Conservation (phyloP, 2,113 vertebrate genomes). For the Amazona guildingii region DNA sequence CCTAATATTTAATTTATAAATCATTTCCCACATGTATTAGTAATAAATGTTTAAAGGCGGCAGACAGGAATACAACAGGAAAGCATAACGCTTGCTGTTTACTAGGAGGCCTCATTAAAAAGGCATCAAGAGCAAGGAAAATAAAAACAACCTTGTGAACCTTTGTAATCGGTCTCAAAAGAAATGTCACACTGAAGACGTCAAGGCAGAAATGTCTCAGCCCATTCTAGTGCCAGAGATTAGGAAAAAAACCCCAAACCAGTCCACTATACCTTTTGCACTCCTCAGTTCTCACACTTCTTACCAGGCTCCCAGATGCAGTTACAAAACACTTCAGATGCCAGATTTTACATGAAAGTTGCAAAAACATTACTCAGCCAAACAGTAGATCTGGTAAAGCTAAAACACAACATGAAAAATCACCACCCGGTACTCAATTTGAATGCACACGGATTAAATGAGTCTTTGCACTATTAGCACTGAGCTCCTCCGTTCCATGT, state of each 20-base stretch:
- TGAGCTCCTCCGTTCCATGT: rapidly evolving
- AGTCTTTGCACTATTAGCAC: neutral
- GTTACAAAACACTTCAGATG: neutral
- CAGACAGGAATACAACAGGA: constrained; percentile 79
- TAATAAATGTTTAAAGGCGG: constrained; percentile 75
- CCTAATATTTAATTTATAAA: constrained; percentile 86
- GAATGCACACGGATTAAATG: rapidly evolving
- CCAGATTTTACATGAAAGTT: neutral
- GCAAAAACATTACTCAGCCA: neutral
- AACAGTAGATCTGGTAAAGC: neutral
- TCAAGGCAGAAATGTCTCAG: constrained; percentile 35
- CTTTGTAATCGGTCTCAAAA: constrained; percentile 77
- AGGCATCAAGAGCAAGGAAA: constrained; percentile 79
- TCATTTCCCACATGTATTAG: constrained; percentile 77
- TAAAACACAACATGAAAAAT: rapidly evolving
- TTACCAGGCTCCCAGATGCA: neutral
- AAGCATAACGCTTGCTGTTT: constrained; percentile 72
- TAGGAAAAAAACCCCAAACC: neutral
- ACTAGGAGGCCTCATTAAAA: constrained; percentile 83
- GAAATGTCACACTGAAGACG: constrained; percentile 59
- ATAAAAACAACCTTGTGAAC: constrained; percentile 79
- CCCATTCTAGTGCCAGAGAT: neutral
- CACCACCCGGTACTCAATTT: rapidly evolving
- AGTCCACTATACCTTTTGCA: neutral
- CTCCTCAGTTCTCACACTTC: neutral